Base-by-base conservation (phyloP, 2,797 vertebrate genomes). In the Microchirus variegatus region DNA sequence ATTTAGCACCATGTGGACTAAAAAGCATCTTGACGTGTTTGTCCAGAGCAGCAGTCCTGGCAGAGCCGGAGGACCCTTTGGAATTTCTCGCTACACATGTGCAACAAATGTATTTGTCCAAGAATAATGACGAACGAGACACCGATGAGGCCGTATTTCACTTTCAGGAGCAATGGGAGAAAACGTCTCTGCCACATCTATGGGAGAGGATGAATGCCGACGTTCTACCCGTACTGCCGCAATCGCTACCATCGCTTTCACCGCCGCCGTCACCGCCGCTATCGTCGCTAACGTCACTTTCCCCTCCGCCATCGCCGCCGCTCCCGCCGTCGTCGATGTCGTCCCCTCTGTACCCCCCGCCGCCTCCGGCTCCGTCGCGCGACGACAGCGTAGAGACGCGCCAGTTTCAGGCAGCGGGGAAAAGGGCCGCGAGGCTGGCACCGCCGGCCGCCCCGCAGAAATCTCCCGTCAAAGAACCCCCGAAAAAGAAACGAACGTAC, bases 111-210 rank as follows among this genome's bases (percentile, higher is more conserved):
- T 5, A 8, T 5, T 4, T 13, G 2, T 22, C 11, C 18, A 47
- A 17, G 12, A n/a, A 22, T 22, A 11, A 13, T 12, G 19, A 22
- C 46, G 6, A 5, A 2, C 22, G 10, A 13, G 18, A 47, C 46
- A 22, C 46, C 46, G 15, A 46, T 7, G 16, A 46, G 10, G 44
- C 10, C 0, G 18, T 9, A 1, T 47, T 12, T 22, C 10, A 22
- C 3, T 47, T 11, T 67, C 15, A 67, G 47, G 49, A 57, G n/a
- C 43, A 63, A 4, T 57, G 42, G 48, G 63, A 46, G 44, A 46
- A 46, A 46, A 46, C 10, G 1, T 18, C 17, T 17, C 15, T 46
- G 44, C 16, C 44, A 8, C 9, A 16, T 8, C 10, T 18, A 11
- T 46, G 44, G 44, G 1, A 46, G 44, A 18, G 11, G 19, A 16